Conservation (phyloP, 2,888 invertebrate genomes). For the Athrips mouffetella region DNA sequence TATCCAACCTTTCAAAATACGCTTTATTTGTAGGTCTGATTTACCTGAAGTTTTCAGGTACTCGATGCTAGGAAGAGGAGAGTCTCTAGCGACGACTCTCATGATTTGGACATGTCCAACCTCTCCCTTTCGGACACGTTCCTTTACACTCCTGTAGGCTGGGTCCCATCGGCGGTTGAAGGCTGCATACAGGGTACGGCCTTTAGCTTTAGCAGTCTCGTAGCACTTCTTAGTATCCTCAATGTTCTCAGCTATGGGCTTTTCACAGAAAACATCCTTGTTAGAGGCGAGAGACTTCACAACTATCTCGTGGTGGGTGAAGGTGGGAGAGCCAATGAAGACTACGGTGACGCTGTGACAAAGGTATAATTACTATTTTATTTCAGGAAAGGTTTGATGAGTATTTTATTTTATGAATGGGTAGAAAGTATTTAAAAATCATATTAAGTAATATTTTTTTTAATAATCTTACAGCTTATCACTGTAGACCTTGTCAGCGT, state of each 20-base stretch:
- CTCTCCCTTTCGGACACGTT: slow-evolving; percentile 74
- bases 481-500: slow-evolving; percentile 66
- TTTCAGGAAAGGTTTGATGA: too few species aligned
- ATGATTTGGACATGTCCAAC: slow-evolving; percentile 81
- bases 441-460: too few species aligned
- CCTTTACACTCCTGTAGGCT: slow-evolving; percentile 68
- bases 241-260: slow-evolving; percentile 80
- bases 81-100: slow-evolving; percentile 81
- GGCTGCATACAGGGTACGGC: slow-evolving; percentile 78
- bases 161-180: slow-evolving; percentile 85
- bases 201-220: slow-evolving; percentile 73
- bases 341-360: slow-evolving; percentile 46
- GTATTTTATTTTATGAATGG: too few species aligned
- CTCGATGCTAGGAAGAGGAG: slow-evolving; percentile 80
- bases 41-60: slow-evolving; percentile 79
- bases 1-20: too few species aligned
- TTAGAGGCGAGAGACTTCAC: slow-evolving; percentile 69
- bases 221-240: slow-evolving; percentile 77
- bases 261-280: slow-evolving; percentile 84
- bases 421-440: too few species aligned
- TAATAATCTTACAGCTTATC: slow-evolving; percentile 77
- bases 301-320: slow-evolving; percentile 77
- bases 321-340: slow-evolving; percentile 78
- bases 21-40: slow-evolving; percentile 10
- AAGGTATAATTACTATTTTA: too few species aligned